Evolutionary conservation across 2,113 vertebrate species (phyloP).

Genomic region (Quiscalus mexicanus): DNA sequence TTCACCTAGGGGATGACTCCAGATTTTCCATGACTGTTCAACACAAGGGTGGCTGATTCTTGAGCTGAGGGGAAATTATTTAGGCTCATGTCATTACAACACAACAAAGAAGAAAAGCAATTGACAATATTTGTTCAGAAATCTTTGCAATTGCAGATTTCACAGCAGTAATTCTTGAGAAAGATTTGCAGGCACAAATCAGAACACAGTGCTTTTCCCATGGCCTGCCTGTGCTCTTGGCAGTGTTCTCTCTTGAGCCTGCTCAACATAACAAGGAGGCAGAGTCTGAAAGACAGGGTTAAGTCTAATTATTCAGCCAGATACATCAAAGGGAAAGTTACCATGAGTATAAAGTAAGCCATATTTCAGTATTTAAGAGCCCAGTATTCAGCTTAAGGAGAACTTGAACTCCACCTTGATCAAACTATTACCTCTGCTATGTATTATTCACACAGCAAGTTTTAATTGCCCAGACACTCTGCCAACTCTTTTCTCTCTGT

Average conservation of each 20-base stretch:
- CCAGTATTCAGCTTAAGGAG: not conserved
- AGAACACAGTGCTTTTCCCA: not conserved
- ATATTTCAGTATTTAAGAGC: not conserved
- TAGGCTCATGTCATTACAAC: not conserved
- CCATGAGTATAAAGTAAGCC: not conserved
- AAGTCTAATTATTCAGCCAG: not conserved
- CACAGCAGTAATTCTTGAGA: not conserved
- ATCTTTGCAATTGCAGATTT: not conserved
- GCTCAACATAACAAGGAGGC: not conserved
- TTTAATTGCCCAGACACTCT: not conserved
- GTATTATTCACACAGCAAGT: not conserved
- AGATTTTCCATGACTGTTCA: not conserved
- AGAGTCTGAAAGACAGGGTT: not conserved
- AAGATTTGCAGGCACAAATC: not conserved
- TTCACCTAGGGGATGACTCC: not conserved
- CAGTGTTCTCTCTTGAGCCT: not conserved
- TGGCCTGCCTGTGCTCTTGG: not conserved
- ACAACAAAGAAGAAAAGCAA: not conserved
- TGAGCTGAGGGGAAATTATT: not conserved
- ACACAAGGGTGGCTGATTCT: not conserved
- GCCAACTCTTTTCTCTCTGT: not conserved
- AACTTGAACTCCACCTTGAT: constrained; percentile 9
- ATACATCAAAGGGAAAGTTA: not conserved
- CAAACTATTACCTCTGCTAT: not conserved
- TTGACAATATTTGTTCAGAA: not conserved